Evolutionary conservation across 2,797 vertebrate genomes (phyloP), one percentile per base, ranked within the genome.

Genomic region (Onychomys torridus): DNA sequence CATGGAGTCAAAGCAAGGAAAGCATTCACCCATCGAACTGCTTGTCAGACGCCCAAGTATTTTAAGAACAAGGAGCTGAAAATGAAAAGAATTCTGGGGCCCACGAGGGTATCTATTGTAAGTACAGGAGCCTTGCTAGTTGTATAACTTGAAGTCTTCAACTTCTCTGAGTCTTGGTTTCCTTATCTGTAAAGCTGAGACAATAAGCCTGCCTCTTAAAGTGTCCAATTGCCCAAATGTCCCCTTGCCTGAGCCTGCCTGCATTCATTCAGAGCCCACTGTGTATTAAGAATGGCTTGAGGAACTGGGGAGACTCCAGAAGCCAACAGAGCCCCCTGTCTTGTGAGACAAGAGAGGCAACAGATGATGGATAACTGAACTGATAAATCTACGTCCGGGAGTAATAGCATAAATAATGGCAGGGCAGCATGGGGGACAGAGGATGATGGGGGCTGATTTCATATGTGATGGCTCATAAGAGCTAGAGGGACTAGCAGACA

Each of bases 51-150:
- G 81, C 63, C 37, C 85, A 37, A 37, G 86, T 61, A 87, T 93
- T 9, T 86, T 61, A 91, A 71, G 81, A 86, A 57, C 34, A 90
- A 71, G 55, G 37, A 95, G 49, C 25, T 37, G 69, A 95, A 97
- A 90, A 93, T 75, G 52, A 71, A 78, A 77, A 43, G 46, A 73
- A 77, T 52, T 83, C 27, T 78, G 79, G 25, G n/a, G 25, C 78
- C 65, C 67, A 82, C 46, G 46, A 79, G 43, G 65, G 10, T 76
- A 46, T 73, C 29, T 73, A 49, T 61, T 59, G 32, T 29, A 73
- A 73, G 25, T 23, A 34, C 11, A 2, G 82, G 57, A 67, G 67
- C 40, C n/a, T 93, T 77, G 23, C 34, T 29, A 61, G 34, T 73
- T 77, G 34, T 25, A 14, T 81, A 40, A 81, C 34, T 71, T 90